A percentile compares a stretch with the other conserved stretches of the same genome.
Evolutionary conservation across 2,113 vertebrate genomes (phyloP).

Genomic region (Porphyrio hochstetteri): DNA sequence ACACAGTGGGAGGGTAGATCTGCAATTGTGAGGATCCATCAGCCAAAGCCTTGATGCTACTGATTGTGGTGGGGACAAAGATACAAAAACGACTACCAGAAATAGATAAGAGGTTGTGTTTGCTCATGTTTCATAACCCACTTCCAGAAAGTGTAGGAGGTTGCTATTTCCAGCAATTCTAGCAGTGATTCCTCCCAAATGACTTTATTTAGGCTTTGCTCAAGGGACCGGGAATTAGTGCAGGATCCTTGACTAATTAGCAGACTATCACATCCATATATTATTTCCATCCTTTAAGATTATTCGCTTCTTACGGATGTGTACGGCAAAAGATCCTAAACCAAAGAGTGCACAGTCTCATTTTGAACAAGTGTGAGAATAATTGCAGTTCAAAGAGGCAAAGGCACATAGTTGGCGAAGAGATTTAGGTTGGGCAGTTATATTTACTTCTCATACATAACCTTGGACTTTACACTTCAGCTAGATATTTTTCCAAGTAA

Average conservation of each 20-base stretch:
- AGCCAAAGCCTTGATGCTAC: conserved; percentile 9
- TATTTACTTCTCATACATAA: conserved; percentile 12
- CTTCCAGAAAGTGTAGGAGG: conserved; percentile 40
- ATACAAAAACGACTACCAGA: neutral
- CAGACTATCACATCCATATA: neutral
- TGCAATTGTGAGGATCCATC: neutral
- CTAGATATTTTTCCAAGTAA: conserved; percentile 24
- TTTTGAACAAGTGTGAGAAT: neutral
- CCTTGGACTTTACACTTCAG: neutral
- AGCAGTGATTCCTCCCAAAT: neutral
- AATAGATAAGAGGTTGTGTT: conserved; percentile 51
- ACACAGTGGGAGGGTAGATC: neutral
- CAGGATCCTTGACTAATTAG: neutral
- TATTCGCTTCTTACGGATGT: neutral
- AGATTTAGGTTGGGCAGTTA: conserved; percentile 1
- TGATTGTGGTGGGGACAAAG: neutral
- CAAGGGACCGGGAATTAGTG: conserved; percentile 5
- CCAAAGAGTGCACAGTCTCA: neutral
- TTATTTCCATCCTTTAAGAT: neutral
- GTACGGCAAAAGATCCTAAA: neutral
- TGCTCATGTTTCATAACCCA: conserved; percentile 53
- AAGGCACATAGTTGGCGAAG: neutral
- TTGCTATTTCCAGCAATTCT: conserved; percentile 51
- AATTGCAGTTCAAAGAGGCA: conserved; percentile 8
- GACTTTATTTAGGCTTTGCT: conserved; percentile 23